Percentiles rank a stretch among this genome's conserved stretches.
Evolutionary conservation across 2,888 invertebrate species (phyloP).

Genomic region (Nomada fucata): DNA sequence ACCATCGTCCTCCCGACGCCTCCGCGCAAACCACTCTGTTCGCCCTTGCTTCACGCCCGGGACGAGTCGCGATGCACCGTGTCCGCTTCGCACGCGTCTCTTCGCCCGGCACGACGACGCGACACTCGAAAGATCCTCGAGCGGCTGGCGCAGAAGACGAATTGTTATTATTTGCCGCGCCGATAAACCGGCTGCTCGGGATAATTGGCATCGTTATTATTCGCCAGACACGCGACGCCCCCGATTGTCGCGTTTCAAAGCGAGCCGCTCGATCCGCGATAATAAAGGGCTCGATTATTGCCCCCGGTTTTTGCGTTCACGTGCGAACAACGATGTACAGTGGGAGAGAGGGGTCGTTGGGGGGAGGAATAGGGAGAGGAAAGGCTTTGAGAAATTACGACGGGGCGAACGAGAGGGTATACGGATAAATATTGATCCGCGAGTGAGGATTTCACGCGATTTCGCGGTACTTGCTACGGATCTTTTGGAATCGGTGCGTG

Average conservation of each 20-base stretch:
- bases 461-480: slow-evolving; percentile 9
- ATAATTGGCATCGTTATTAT: slow-evolving; percentile 54
- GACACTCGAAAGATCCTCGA: slow-evolving; percentile 18
- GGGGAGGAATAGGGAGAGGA: background rate
- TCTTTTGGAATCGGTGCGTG: background rate
- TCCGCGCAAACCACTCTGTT: background rate
- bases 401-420: slow-evolving; percentile 29
- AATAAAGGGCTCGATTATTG: slow-evolving; percentile 33
- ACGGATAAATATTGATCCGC: slow-evolving; percentile 38
- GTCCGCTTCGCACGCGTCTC: background rate
- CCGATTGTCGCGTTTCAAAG: background rate
- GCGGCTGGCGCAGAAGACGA: background rate
- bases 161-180: slow-evolving; percentile 14
- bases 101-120: slow-evolving; percentile 19
- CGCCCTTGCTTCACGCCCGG: background rate
- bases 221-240: background rate
- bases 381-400: slow-evolving; percentile 12
- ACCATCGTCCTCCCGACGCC: background rate
- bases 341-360: slow-evolving; percentile 5
- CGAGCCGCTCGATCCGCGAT: slow-evolving; percentile 4
- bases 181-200: slow-evolving; percentile 25
- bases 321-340: slow-evolving; percentile 23
- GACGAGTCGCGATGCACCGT: background rate
- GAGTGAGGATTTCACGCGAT: slow-evolving; percentile 14
- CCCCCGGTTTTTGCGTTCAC: slow-evolving; percentile 21